Base-by-base conservation (phyloP, 2,888 invertebrate genomes). In the Drosophila suboccidentalis region DNA sequence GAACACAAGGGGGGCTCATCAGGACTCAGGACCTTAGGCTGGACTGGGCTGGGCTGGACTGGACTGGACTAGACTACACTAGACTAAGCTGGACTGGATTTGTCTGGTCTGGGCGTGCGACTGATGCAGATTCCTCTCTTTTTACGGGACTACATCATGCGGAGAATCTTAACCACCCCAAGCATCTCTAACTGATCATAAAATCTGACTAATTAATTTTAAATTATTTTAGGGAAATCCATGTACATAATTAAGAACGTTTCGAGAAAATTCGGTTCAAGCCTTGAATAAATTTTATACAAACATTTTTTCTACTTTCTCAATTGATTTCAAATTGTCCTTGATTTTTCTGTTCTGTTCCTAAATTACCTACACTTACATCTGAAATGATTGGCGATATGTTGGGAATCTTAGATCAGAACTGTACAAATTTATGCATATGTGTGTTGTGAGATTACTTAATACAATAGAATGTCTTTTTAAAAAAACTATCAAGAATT, bases 1-100 rank as follows among this genome's bases (percentile, higher is more conserved):
- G 87, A 91, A 91, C 87, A 87, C 79, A 90, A 82, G 80, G 74
- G 79, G 84, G 71, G 72, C 77, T 75, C 80, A 71, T 61, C 60
- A 65, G 78, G 65, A 54, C 61, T 72, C 50, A 51, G 77, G 77
- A 80, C 62, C 66, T 43, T 57, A 58, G 64, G 69, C 17, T 49
- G 47, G 58, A 19, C 49, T 43, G 57, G 58, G 10, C n/a, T 51
- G 61, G 51, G 9, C 46, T 62, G 47, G 47, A 1, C 6, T 53
- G 53, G 53, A 4, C 17, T 39, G 13, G 17, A 2, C 32, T n/a
- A n/a, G 15, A 1, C 43, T 19, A 5, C 11, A 3, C 19, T n/a
- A 22, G 22, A 6, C 19, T 43, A 19, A 43, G 2, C 13, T 49
- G 49, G 34, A 4, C 49, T 39, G 11, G 11, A 29, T 29, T 29